Evolutionary conservation across 2,888 invertebrate genomes (phyloP).

Genomic region (Eustalomyia histrio): DNA sequence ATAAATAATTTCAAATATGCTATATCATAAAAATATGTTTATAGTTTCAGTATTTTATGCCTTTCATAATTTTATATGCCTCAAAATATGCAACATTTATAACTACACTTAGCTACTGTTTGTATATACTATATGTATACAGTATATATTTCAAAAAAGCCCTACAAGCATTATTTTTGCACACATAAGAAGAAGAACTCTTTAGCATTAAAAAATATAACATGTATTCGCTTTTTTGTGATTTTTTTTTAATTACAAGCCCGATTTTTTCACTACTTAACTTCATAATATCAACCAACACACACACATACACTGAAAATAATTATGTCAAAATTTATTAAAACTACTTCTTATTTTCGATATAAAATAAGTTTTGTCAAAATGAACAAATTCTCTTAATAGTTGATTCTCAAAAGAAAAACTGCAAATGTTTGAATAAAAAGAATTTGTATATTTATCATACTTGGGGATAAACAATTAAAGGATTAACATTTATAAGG

Average conservation of each 20-base stretch:
- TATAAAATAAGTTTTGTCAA: too few species aligned
- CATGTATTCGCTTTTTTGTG: slow-evolving; percentile 19
- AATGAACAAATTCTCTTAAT: too few species aligned
- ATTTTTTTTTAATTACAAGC: slow-evolving; percentile 60
- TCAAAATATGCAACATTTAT: not conserved
- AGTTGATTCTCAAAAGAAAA: too few species aligned
- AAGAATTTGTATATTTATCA: too few species aligned
- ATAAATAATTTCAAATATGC: too few species aligned
- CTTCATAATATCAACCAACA: slow-evolving; percentile 8
- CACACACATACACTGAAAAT: not conserved
- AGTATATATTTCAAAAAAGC: not conserved
- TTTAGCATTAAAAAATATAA: slow-evolving; percentile 14
- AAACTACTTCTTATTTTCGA: not conserved
- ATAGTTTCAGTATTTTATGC: too few species aligned
- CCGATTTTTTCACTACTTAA: slow-evolving; percentile 53
- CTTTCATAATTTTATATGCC: not conserved
- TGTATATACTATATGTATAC: not conserved
- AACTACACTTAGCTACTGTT: not conserved
- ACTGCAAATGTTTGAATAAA: too few species aligned
- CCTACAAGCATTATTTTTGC: not conserved
- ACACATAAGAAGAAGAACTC: not conserved
- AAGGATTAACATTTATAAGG: too few species aligned
- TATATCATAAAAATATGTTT: too few species aligned
- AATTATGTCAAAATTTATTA: too few species aligned
- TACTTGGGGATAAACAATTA: too few species aligned